Evolutionary conservation across 2,113 vertebrate species (phyloP), one percentile per base, ranked within the genome.

Genomic region (Centropristis striata): DNA sequence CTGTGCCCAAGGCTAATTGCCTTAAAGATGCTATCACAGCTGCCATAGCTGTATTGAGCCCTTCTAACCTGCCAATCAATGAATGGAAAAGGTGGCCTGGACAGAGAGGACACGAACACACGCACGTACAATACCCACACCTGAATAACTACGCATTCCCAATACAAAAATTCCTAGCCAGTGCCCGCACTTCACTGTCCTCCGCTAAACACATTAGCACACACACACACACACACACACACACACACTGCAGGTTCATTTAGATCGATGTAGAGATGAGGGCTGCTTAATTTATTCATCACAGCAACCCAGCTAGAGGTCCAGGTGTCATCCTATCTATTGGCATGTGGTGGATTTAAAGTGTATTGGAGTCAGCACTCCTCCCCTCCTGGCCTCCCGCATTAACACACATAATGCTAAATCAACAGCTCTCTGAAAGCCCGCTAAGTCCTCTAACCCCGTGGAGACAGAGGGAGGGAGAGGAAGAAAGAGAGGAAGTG

Each of bases 331-430:
- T 84, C 86, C 61, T 65, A 79, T 85, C 75, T 92, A 92, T 92
- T 83, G 90, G 86, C 90, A 92, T 88, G 66, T 83, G 81, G 75
- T 60, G 71, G 88, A 91, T 91, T 91, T 84, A 89, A 88, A 79
- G 85, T 84, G 85, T 74, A 75, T 80, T 78, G 58, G 86, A 92
- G 92, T 92, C 91, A 92, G 87, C 90, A 88, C 57, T 87, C 78
- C 83, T 91, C 81, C 72, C 76, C 53, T 72, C 49, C 78, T 36
- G 75, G 63, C 66, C 67, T 77, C 65, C 65, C 66, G 85, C 87
- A 86, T 92, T 84, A 91, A 87, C 79, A 86, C 87, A 80, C 87
- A 64, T 89, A 90, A 88, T 92, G 85, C 87, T 86, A 89, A 90
- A 90, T 93, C 91, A 92, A 90, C 86, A 89, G 79, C 86, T 83